These are phyloP conservation scores for Amyelois transitella DNA, from an alignment of 1,140 invertebrate species.

Conservation along the genomic window DNA sequence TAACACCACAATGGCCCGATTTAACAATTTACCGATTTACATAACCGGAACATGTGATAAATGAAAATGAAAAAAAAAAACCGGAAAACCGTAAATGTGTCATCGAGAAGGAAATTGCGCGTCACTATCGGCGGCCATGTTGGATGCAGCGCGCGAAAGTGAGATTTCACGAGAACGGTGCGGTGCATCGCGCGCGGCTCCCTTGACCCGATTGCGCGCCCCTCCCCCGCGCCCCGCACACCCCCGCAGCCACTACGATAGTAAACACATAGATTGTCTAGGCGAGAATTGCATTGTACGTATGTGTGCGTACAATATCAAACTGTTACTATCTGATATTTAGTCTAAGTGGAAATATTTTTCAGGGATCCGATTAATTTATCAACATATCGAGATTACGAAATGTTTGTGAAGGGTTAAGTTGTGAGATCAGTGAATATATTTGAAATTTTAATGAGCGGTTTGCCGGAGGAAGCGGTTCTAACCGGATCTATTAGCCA, in stretches of 20 bases:
- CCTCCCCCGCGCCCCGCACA: slow-evolving; percentile 15
- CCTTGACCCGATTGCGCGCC: slow-evolving; percentile 61
- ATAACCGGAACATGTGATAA: neutral
- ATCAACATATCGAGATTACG: slow-evolving; percentile 5
- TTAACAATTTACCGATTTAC: neutral
- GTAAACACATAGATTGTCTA: slow-evolving; percentile 32
- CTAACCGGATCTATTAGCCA: slow-evolving; percentile 8
- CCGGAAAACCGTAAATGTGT: slow-evolving; percentile 46
- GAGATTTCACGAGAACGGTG: slow-evolving; percentile 69
- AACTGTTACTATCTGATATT: slow-evolving; percentile 12
- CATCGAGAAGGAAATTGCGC: slow-evolving; percentile 48
- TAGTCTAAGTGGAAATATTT: slow-evolving; percentile 27
- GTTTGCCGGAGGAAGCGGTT: slow-evolving; percentile 14
- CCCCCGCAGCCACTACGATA: slow-evolving; percentile 28
- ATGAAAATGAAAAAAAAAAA: slow-evolving; percentile 1
- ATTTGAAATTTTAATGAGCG: slow-evolving; percentile 1
- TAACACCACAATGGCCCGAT: slow-evolving; percentile 24
- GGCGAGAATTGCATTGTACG: slow-evolving; percentile 20
- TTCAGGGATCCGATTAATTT: slow-evolving; percentile 24
- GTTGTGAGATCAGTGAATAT: neutral
- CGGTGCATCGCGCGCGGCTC: slow-evolving; percentile 45
- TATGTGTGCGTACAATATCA: slow-evolving; percentile 7
- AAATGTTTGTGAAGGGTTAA: slow-evolving; percentile 1
- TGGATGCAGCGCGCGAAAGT: slow-evolving; percentile 67
- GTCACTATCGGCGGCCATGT: slow-evolving; percentile 53